Evolutionary conservation across 1,140 invertebrate species (phyloP).

Genomic region (Triops longicaudatus): DNA sequence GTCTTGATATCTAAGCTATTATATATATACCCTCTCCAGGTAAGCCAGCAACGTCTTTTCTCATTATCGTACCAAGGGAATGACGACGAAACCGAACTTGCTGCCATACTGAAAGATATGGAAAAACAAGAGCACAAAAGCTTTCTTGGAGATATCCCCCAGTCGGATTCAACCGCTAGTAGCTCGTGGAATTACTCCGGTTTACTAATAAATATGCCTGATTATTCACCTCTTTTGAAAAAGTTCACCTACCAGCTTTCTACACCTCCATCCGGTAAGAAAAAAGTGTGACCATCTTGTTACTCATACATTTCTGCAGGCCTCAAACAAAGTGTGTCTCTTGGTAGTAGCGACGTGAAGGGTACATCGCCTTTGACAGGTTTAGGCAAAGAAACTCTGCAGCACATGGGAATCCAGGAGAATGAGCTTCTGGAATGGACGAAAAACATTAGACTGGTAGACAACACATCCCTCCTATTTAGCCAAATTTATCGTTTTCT

Average conservation of each 20-base stretch:
- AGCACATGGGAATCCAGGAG: not conserved
- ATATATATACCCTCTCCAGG: not conserved
- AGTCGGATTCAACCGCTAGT: not conserved
- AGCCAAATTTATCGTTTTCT: not conserved
- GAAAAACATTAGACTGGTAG: slow-evolving; percentile 16
- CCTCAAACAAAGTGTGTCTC: not conserved
- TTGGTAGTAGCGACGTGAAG: not conserved
- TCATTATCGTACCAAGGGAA: not conserved
- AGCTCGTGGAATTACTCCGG: slow-evolving; percentile 18
- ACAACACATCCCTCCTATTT: not conserved
- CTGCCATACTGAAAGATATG: not conserved
- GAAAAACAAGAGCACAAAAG: not conserved
- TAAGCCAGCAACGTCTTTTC: not conserved
- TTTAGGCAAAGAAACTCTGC: not conserved
- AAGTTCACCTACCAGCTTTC: slow-evolving; percentile 27
- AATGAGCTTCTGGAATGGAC: slow-evolving; percentile 13
- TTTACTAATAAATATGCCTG: slow-evolving; percentile 16
- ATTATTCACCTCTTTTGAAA: slow-evolving; percentile 25
- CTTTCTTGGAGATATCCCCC: not conserved
- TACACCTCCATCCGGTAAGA: slow-evolving; percentile 17
- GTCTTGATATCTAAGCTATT: too few relatives aligned
- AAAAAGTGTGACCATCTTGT: too few relatives aligned
- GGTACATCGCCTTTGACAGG: not conserved
- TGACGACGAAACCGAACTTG: not conserved
- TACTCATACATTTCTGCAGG: not conserved